These are phyloP conservation scores for Pachyrhynchus sulphureomaculatus DNA, from an alignment of 1,140 invertebrate genomes.

Conservation along the genomic window DNA sequence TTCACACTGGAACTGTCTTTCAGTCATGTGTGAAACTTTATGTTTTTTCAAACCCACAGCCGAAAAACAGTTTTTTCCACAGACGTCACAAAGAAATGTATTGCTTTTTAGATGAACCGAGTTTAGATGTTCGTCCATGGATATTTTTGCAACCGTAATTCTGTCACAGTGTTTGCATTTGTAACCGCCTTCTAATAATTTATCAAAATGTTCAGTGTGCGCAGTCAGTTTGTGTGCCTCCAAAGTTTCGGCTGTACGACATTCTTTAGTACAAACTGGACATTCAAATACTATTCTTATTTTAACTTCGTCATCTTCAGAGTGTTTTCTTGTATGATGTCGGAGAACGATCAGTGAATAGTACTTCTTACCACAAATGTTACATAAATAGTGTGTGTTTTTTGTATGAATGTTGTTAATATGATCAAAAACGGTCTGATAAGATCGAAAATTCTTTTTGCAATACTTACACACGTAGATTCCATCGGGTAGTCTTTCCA, in stretches of 20 bases:
- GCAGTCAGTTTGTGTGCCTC: constrained; percentile 9
- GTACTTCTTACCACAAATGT: constrained; percentile 7
- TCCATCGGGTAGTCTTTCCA: not conserved
- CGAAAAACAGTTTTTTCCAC: constrained; percentile 12
- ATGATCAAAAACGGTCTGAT: constrained; percentile 17
- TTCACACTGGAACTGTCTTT: constrained; percentile 55
- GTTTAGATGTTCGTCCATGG: constrained; percentile 14
- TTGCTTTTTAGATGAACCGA: constrained; percentile 5
- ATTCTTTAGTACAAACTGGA: constrained; percentile 17
- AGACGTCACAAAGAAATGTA: constrained; percentile 1
- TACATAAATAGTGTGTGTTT: constrained; percentile 5
- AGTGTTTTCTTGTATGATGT: constrained; percentile 8
- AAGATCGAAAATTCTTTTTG: constrained; percentile 13
- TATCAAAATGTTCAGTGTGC: constrained; percentile 27
- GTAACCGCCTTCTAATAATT: not conserved
- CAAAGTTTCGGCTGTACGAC: constrained; percentile 11
- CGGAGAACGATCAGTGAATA: constrained; percentile 2
- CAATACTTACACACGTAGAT: constrained; percentile 27
- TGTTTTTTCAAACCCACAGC: constrained; percentile 9
- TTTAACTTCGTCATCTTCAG: not conserved
- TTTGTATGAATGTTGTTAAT: constrained; percentile 19
- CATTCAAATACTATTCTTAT: constrained; percentile 13
- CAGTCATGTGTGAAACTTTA: not conserved
- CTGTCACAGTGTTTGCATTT: constrained; percentile 22
- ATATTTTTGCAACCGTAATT: constrained; percentile 12